Evolutionary conservation across 2,888 invertebrate species (phyloP), one percentile per base, ranked within the genome.

Genomic region (Pediacus dermestoides): DNA sequence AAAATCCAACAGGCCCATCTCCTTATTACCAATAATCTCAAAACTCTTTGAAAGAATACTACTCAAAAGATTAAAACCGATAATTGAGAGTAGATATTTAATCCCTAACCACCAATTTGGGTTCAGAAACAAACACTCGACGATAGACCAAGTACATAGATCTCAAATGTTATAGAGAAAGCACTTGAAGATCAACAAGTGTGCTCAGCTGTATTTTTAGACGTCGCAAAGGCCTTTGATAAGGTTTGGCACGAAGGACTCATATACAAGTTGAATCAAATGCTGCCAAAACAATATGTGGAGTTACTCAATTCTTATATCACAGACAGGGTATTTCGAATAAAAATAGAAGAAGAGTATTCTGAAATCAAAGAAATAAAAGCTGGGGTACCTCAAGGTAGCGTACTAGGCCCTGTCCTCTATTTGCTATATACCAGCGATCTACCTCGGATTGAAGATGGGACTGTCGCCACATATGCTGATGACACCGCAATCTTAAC

Each of bases 161-260:
- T n/a, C n/a, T n/a, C n/a, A n/a, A 9, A 46, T 11, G 47, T 55
- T 8, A 37, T 46, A 2, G 27, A 47, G 3, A 55, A 52, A 11
- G 52, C 60, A n/a, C 50, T 55, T 18, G 35, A 37, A 2, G 2
- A 46, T 14, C 35, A 55, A 31, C 38, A 41, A 3, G 58, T 57
- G 2, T n/a, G n/a, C n/a, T 57, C 50, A 4, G 48, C 58, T 11
- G 39, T 58, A 1, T 41, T 61, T 4, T 39, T 67, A 0, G 63
- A 66, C 31, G 42, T 63, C 2, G 50, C 54, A 25, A 57, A 58
- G 37, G 63, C 61, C 0, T 64, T 66, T 38, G 57, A 65, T 42
- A 47, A 50, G 8, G 59, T 66, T 2, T 64, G 62, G 59, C 60
- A 61, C 25, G 34, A 52, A 2, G 60, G 54, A 2, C 49, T 62